Evolutionary conservation across 2,797 vertebrate species (phyloP), one percentile per base, ranked within the genome.

Genomic region (Micropoecilia bifurca): DNA sequence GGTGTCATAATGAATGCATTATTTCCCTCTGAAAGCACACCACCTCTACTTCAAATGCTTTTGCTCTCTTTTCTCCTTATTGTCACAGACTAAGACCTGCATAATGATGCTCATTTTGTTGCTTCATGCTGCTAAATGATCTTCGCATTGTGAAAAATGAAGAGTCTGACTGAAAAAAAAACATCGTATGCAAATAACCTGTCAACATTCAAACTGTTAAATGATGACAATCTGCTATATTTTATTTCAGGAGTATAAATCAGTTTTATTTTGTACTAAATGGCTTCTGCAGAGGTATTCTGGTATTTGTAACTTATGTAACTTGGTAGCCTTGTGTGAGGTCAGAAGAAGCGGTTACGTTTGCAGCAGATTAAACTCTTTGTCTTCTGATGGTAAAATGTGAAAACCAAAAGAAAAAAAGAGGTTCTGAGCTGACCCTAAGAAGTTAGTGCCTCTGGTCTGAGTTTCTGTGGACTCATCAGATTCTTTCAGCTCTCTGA

Each of bases 231-330:
- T 53, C 30, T 28, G 36, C 71, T 36, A 13, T 36, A 28, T 36
- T 59, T 33, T 28, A 68, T 55, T 63, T 43, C n/a, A 12, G 18
- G 61, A 45, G n/a, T 45, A 1, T 61, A 30, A 33, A 79, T 82
- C 33, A 22, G 61, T 80, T 85, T 84, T 1, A 41, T 79, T 87
- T 89, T 84, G 77, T 57, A 80, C 78, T 89, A 28, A 91, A 89
- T 90, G 85, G 86, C 88, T 91, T 87, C 73, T 75, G 39, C 59
- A 79, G 88, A 93, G 92, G 88, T 93, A 91, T 87, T 86, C 75
- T 87, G 78, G 86, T 86, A 88, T 89, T 85, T 57, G 57, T 80
- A 73, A 75, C 66, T 53, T 83, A 71, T 73, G 46, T 48, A 88
- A 80, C 45, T 66, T 80, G 85, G 86, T 47, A 53, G 71, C 69